A percentile compares a stretch with the other conserved stretches of the same genome.
Evolutionary conservation across 2,888 invertebrate genomes (phyloP).

Genomic region (Resseliella maxima): DNA sequence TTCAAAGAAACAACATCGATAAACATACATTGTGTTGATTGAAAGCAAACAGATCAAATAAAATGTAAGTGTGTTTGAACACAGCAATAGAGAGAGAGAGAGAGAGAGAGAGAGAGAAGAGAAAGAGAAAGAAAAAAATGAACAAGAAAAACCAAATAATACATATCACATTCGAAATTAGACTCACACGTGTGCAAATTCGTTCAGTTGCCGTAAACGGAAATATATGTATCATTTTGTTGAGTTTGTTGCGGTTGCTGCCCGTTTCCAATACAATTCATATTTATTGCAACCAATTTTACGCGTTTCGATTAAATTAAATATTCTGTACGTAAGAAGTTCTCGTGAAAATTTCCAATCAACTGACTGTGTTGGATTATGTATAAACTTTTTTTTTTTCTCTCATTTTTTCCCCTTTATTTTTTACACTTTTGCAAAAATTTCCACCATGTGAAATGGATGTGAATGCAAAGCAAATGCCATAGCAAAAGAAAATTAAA

Average conservation of each 20-base stretch:
- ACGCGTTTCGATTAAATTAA: constrained; percentile 4
- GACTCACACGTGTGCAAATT: constrained; percentile 11
- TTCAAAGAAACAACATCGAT: too few species aligned
- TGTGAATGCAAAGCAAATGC: not conserved
- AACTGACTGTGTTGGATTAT: not conserved
- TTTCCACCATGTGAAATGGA: not conserved
- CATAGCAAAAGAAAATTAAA: constrained; percentile 2
- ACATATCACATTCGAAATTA: not conserved
- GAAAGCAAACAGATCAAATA: too few species aligned
- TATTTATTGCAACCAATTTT: constrained; percentile 35
- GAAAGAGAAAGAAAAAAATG: not conserved
- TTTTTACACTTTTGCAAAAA: not conserved
- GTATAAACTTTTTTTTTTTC: not conserved
- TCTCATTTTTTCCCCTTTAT: too few species aligned
- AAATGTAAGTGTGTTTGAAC: too few species aligned
- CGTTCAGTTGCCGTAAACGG: not conserved
- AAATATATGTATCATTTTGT: not conserved
- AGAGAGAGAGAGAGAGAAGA: not conserved
- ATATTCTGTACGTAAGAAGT: not conserved
- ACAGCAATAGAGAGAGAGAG: not conserved
- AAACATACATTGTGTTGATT: too few species aligned
- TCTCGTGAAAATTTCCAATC: constrained; percentile 29
- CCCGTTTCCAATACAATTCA: too few species aligned
- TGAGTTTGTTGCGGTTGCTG: not conserved
- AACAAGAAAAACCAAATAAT: too few species aligned